Conservation (phyloP, 92 coral and sea anemone species). For the Zoanthus sansibaricus region DNA sequence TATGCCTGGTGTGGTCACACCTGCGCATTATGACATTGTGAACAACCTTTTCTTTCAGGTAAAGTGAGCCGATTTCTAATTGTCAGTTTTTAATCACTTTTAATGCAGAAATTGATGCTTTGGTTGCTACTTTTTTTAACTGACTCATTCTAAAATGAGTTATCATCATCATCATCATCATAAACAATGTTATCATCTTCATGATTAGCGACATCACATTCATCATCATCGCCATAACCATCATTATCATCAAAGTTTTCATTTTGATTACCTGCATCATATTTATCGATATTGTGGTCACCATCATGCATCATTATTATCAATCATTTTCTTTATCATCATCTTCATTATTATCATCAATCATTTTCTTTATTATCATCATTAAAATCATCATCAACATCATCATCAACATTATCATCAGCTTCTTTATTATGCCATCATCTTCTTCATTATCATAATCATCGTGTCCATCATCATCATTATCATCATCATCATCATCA, state of each 20-base stretch:
- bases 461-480: too few relatives aligned
- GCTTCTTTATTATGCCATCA: too few relatives aligned
- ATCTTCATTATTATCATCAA: too few relatives aligned
- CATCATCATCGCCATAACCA: neutral
- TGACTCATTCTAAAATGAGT: too few relatives aligned
- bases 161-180: neutral
- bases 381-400: too few relatives aligned
- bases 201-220: neutral
- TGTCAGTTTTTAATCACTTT: slow-evolving; percentile 52
- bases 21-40: slow-evolving; percentile 66
- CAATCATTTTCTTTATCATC: neutral
- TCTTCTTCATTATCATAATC: too few relatives aligned
- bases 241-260: too few relatives aligned
- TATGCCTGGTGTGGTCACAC: slow-evolving; percentile 64
- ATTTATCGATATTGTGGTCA: neutral
- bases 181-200: neutral
- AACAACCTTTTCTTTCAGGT: slow-evolving; percentile 64
- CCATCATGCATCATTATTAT: neutral
- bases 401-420: too few relatives aligned
- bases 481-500: too few relatives aligned
- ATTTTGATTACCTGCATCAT: neutral
- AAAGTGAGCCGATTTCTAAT: neutral
- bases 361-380: too few relatives aligned
- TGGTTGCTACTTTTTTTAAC: too few relatives aligned
- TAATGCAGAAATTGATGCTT: too few relatives aligned